Evolutionary conservation across 2,113 vertebrate species (phyloP), one percentile per base, ranked within the genome.

Genomic region (Rousettus leschenaultii): DNA sequence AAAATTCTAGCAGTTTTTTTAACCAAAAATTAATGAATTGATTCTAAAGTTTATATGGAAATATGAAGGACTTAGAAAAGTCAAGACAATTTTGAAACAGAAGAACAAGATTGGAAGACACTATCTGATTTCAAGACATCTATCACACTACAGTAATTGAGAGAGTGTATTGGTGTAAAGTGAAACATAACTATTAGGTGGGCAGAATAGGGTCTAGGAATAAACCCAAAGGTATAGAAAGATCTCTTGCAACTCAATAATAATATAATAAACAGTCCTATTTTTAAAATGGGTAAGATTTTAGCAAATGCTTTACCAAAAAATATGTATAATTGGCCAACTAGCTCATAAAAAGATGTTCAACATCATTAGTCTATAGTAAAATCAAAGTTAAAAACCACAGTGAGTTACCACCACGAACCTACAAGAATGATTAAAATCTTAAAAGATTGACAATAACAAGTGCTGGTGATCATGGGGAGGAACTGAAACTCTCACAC

Each of bases 1-100:
- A 86, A 84, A 91, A 87, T 53, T 68, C 35, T 6, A 14, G 16
- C 51, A 61, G 65, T 51, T 74, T 73, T 5, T 48, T 68, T 26
- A 59, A 59, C 45, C 68, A 48, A 83, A 91, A 74, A 63, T 45
- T 83, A 51, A 26, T 75, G 26, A 92, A 63, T 33, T 45, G 43
- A 59, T 83, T 94, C 68, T 63, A 87, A 91, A 45, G 43, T 91
- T 91, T 77, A 61, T 77, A 55, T 71, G 70, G 12, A 91, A 96
- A 61, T 77, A 19, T 3, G 38, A 96, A 83, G 16, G 33, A 61
- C n/a, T 35, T 77, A 35, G 35, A 91, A 83, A n/a, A 70, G 10
- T 75, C 40, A 38, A 78, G 87, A 91, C 40, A 68, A 38, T 65
- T 91, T 85, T 75, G 35, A 88, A 91, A 77, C 73, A 65, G 26